Evolutionary conservation across 2,888 invertebrate genomes (phyloP).

Genomic region (Stegophylla sp.): DNA sequence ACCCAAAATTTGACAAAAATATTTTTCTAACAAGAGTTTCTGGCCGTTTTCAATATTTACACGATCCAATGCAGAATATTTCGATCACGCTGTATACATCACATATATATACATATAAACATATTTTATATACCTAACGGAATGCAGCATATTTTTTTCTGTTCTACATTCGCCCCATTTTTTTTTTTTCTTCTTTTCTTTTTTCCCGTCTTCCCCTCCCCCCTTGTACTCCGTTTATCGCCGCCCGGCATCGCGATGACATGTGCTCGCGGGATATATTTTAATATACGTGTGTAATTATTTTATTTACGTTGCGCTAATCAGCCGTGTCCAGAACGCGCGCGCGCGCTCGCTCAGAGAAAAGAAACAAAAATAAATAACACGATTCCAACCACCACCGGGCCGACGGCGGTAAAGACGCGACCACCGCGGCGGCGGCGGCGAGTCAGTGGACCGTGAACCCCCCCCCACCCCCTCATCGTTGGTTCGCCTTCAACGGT

Average conservation of each 20-base stretch:
- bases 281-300: too few species aligned
- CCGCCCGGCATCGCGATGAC: not conserved
- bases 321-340: conserved; percentile 32
- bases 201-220: too few species aligned
- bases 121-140: too few species aligned
- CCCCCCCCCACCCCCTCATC: not conserved
- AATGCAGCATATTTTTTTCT: too few species aligned
- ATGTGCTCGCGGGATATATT: not conserved
- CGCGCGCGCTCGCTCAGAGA: too few species aligned
- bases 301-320: conserved; percentile 52
- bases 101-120: too few species aligned
- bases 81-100: too few species aligned
- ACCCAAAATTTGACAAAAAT: too few species aligned
- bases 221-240: not conserved
- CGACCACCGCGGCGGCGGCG: not conserved
- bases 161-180: too few species aligned
- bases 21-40: too few species aligned
- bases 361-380: conserved; percentile 39
- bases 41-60: too few species aligned
- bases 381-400: conserved; percentile 29
- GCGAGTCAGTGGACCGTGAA: conserved; percentile 38
- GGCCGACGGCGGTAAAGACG: conserved; percentile 14
- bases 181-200: not conserved
- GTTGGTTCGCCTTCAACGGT: conserved; percentile 31
- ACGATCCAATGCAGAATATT: too few species aligned